Conservation (phyloP, 1,140 invertebrate genomes). For the Drosophila ogumai region DNA sequence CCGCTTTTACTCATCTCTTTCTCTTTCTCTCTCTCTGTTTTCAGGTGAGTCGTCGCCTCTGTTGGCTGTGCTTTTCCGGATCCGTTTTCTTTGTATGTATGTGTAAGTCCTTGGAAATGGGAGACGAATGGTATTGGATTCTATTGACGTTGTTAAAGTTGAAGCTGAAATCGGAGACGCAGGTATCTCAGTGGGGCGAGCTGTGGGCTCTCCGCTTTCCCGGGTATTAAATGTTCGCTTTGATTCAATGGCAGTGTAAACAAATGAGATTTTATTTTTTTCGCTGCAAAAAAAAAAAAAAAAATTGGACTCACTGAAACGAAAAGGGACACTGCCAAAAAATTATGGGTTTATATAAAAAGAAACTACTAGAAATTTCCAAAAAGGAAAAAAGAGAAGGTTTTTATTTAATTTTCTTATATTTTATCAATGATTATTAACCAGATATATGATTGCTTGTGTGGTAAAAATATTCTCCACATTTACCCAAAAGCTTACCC, state of each 20-base stretch:
- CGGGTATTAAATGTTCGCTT: constrained; percentile 38
- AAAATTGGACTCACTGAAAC: constrained; percentile 20
- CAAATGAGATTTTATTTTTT: constrained; percentile 38
- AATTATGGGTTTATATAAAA: neutral
- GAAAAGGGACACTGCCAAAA: constrained; percentile 13
- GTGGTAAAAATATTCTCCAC: too few species aligned
- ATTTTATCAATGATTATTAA: too few species aligned
- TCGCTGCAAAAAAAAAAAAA: constrained; percentile 8
- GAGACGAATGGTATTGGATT: constrained; percentile 32
- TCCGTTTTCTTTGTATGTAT: neutral
- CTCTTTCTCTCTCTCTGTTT: constrained; percentile 32
- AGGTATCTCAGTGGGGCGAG: neutral
- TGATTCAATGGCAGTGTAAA: constrained; percentile 48
- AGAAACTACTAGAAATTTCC: neutral
- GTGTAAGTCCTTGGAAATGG: constrained; percentile 19
- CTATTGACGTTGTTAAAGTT: constrained; percentile 22
- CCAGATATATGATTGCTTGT: too few species aligned
- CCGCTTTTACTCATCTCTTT: constrained; percentile 24
- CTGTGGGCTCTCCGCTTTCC: constrained; percentile 5
- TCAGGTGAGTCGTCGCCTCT: constrained; percentile 54
- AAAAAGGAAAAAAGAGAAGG: neutral
- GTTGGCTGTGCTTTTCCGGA: constrained; percentile 14
- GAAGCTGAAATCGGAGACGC: constrained; percentile 13
- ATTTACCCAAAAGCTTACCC: neutral
- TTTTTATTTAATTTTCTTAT: too few species aligned